These are phyloP conservation scores for Drosophila robusta DNA, from an alignment of 2,888 invertebrate genomes.

Conservation along the genomic window DNA sequence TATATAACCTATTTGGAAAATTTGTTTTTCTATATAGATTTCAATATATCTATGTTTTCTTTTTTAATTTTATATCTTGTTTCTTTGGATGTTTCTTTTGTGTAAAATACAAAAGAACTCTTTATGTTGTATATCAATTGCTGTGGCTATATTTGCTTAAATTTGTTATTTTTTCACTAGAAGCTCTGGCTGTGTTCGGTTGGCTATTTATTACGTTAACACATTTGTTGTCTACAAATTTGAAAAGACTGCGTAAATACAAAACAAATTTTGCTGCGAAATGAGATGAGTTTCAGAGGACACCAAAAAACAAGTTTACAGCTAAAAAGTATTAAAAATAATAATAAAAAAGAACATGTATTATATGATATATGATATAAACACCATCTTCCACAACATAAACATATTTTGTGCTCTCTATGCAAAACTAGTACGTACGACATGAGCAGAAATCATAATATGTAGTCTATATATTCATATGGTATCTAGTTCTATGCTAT, in stretches of 20 bases:
- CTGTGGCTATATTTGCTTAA: constrained; percentile 33
- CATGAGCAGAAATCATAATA: constrained; percentile 34
- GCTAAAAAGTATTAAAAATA: neutral
- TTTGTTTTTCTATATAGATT: constrained; percentile 17
- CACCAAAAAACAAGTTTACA: constrained; percentile 1
- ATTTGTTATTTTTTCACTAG: constrained; percentile 42
- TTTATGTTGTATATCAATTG: constrained; percentile 33
- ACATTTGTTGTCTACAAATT: constrained; percentile 25
- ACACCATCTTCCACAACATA: constrained; percentile 20
- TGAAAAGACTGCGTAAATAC: constrained; percentile 6
- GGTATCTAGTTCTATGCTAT: constrained; percentile 19
- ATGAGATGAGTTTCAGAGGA: constrained; percentile 11
- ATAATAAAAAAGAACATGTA: constrained; percentile 2
- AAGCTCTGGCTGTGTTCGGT: constrained; percentile 69
- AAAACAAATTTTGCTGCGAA: constrained; percentile 14
- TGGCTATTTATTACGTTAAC: constrained; percentile 51
- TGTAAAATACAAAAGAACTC: constrained; percentile 39
- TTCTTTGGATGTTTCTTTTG: constrained; percentile 24
- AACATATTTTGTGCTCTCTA: constrained; percentile 37
- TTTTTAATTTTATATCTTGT: constrained; percentile 5
- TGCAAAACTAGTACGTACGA: constrained; percentile 21
- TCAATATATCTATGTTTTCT: constrained; percentile 23
- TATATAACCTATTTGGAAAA: constrained; percentile 25
- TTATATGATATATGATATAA: constrained; percentile 20
- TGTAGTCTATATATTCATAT: constrained; percentile 24